phyloP scores from a whole-genome alignment of 2,797 vertebrate genomes.

The Mycteria americana region DNA sequence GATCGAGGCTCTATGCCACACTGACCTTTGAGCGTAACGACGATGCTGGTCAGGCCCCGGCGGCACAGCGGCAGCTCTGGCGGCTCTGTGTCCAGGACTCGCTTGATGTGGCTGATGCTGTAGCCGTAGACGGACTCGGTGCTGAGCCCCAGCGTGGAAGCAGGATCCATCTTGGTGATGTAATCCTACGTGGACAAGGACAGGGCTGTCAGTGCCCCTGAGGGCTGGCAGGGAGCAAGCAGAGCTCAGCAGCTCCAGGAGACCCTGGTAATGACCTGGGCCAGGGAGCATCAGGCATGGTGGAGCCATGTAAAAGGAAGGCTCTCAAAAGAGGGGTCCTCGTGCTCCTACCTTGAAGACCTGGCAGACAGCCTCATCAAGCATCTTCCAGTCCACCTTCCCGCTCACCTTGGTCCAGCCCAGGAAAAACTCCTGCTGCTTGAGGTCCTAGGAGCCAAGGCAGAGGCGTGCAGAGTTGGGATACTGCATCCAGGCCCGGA shows the following conservation, averaged over 20 bases:
- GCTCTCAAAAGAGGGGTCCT: not conserved
- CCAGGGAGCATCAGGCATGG: not conserved
- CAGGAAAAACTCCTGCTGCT: conserved; percentile 89
- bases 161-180: conserved; percentile 89
- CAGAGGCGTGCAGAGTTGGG: not conserved
- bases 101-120: conserved; percentile 84
- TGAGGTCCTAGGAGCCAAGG: conserved; percentile 78
- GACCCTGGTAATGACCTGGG: not conserved
- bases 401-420: conserved; percentile 84
- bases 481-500: accelerated
- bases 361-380: conserved; percentile 88
- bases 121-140: conserved; percentile 89
- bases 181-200: conserved; percentile 81
- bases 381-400: conserved; percentile 87
- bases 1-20: not conserved
- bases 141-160: conserved; percentile 87
- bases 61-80: conserved; percentile 82
- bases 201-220: not conserved
- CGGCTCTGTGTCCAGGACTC: conserved; percentile 82
- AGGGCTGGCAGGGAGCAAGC: not conserved
- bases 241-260: not conserved
- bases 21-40: conserved; percentile 89
- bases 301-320: not conserved
- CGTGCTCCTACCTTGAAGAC: conserved; percentile 82
- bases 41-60: conserved; percentile 79